A percentile compares a stretch with the other conserved stretches of the same genome.
phyloP scores from a whole-genome alignment of 2,888 invertebrate genomes.

The Dynastes maya region DNA sequence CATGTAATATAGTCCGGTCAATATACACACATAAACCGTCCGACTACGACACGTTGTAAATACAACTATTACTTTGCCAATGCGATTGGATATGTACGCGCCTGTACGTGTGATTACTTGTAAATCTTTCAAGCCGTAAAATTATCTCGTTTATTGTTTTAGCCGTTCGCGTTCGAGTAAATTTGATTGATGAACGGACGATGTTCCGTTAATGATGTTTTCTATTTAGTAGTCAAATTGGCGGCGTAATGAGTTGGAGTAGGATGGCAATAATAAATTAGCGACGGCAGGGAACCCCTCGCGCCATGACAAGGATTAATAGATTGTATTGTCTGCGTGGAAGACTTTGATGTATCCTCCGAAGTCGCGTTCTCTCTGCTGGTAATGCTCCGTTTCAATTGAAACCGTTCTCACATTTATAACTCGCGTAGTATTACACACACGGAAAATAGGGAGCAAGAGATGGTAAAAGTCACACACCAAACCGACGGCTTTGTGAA shows the following conservation, averaged over 20 bases:
- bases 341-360: slow-evolving; percentile 69
- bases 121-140: slow-evolving; percentile 42
- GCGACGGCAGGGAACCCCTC: slow-evolving; percentile 63
- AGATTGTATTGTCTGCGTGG: slow-evolving; percentile 69
- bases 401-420: slow-evolving; percentile 69
- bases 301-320: slow-evolving; percentile 68
- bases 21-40: background rate
- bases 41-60: background rate
- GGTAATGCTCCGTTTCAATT: slow-evolving; percentile 61
- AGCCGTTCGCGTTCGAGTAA: slow-evolving; percentile 29
- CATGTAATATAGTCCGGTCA: background rate
- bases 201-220: slow-evolving; percentile 65
- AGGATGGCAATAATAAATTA: slow-evolving; percentile 68
- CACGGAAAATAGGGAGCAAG: background rate
- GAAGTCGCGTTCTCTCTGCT: slow-evolving; percentile 63
- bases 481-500: background rate
- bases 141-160: slow-evolving; percentile 52
- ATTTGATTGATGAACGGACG: slow-evolving; percentile 65
- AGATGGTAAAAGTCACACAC: background rate
- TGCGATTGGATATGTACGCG: background rate
- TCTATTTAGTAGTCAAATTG: slow-evolving; percentile 63
- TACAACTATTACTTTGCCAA: background rate
- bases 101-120: slow-evolving; percentile 36
- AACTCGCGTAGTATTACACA: slow-evolving; percentile 53
- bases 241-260: slow-evolving; percentile 58